Conservation (phyloP, 2,888 invertebrate genomes). For the Nipponacmea schrenckii region DNA sequence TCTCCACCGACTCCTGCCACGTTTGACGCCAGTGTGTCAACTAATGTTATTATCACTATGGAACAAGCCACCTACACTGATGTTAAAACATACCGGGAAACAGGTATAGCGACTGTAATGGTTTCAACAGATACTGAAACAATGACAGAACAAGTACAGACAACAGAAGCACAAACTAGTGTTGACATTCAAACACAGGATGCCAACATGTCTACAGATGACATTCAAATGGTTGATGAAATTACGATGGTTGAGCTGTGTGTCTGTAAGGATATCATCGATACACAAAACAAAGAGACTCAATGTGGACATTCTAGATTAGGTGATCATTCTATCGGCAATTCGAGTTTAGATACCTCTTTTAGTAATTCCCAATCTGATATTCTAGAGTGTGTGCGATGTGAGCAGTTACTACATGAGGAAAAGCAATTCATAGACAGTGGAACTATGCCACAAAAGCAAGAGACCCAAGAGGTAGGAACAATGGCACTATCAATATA, state of each 20-base stretch:
- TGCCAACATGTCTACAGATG: constrained; percentile 47
- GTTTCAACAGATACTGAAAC: constrained; percentile 55
- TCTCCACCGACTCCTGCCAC: constrained; percentile 52
- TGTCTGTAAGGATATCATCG: background rate
- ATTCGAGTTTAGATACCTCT: background rate
- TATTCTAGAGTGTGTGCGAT: constrained; percentile 22
- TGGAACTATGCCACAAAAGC: constrained; percentile 37
- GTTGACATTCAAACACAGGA: constrained; percentile 42
- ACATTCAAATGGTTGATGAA: constrained; percentile 31
- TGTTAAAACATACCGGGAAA: constrained; percentile 41
- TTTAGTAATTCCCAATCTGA: background rate
- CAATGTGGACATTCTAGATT: background rate
- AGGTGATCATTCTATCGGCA: background rate
- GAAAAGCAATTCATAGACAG: constrained; percentile 30
- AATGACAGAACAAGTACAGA: constrained; percentile 45
- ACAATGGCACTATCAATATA: constrained; percentile 50
- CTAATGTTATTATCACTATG: constrained; percentile 45
- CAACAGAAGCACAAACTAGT: constrained; percentile 52
- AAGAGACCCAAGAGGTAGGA: constrained; percentile 39
- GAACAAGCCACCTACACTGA: constrained; percentile 57
- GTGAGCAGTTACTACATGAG: constrained; percentile 20
- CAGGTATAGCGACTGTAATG: constrained; percentile 45
- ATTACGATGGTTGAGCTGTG: constrained; percentile 41
- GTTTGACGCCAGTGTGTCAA: constrained; percentile 48
- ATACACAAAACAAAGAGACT: constrained; percentile 9